A percentile compares a stretch with the other conserved stretches of the same genome.
Conservation (phyloP, 2,797 vertebrate species). For the Pogonophryne albipinna region DNA sequence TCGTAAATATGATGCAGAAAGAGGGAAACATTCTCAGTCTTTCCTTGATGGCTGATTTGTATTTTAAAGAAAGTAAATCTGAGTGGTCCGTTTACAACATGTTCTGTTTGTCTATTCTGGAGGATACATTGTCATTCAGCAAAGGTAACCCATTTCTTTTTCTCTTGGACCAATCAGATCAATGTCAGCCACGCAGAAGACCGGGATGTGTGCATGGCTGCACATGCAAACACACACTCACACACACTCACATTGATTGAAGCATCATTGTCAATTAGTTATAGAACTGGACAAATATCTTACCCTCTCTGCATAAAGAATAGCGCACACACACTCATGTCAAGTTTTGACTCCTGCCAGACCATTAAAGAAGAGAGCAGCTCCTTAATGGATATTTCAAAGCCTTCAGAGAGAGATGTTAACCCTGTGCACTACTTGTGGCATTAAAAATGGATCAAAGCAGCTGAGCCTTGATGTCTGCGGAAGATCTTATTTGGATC, state of each 20-base stretch:
- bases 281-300: constrained; percentile 68
- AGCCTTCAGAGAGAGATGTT: constrained; percentile 81
- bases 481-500: constrained; percentile 80
- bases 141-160: constrained; percentile 33
- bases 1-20: constrained; percentile 7
- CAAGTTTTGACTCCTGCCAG: constrained; percentile 48
- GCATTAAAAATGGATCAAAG: constrained; percentile 87
- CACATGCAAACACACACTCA: constrained; percentile 23
- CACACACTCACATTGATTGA: constrained; percentile 54
- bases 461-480: constrained; percentile 81
- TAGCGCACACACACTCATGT: constrained; percentile 14
- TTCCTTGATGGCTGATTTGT: neutral
- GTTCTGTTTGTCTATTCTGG: constrained; percentile 12
- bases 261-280: constrained; percentile 62
- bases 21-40: neutral
- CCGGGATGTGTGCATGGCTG: constrained; percentile 27
- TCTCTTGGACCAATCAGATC: constrained; percentile 54
- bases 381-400: constrained; percentile 83
- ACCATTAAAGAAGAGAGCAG: constrained; percentile 74
- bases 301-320: constrained; percentile 37
- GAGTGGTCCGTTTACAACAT: neutral
- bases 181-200: constrained; percentile 44
- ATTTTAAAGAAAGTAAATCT: constrained; percentile 1
- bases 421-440: constrained; percentile 81
- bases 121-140: constrained; percentile 44